Conservation (phyloP, 2,888 invertebrate genomes). For the Agrochola lota region DNA sequence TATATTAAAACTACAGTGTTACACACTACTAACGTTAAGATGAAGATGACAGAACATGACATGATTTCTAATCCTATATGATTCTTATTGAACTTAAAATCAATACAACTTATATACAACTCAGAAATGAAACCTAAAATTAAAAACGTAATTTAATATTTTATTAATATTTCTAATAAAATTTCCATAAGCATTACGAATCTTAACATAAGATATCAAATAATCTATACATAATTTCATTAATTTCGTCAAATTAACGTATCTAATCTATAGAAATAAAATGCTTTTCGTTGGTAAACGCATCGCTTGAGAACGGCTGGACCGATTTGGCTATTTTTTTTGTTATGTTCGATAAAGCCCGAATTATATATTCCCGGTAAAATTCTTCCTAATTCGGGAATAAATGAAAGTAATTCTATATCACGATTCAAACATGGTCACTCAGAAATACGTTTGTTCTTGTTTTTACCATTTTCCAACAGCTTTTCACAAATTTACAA, state of each 20-base stretch:
- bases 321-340: not conserved
- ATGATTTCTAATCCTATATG: constrained; percentile 31
- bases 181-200: constrained; percentile 14
- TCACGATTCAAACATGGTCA: not conserved
- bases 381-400: not conserved
- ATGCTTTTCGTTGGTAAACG: not conserved
- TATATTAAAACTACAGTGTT: constrained; percentile 25
- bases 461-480: not conserved
- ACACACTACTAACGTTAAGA: constrained; percentile 10
- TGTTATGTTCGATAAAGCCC: not conserved
- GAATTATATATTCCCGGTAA: not conserved
- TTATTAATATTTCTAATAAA: constrained; percentile 20
- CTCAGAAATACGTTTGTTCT: not conserved
- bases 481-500: not conserved
- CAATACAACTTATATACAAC: constrained; percentile 31
- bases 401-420: not conserved
- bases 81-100: constrained; percentile 28
- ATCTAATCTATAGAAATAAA: not conserved
- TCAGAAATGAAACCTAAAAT: constrained; percentile 2
- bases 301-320: not conserved
- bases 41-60: constrained; percentile 14
- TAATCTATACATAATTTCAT: constrained; percentile 26
- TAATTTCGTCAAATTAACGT: constrained; percentile 11
- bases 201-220: constrained; percentile 50
- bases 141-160: not conserved